These are phyloP conservation scores for Sarotherodon lohbergeri DNA, from an alignment of 2,113 vertebrate species.

Conservation along the genomic window DNA sequence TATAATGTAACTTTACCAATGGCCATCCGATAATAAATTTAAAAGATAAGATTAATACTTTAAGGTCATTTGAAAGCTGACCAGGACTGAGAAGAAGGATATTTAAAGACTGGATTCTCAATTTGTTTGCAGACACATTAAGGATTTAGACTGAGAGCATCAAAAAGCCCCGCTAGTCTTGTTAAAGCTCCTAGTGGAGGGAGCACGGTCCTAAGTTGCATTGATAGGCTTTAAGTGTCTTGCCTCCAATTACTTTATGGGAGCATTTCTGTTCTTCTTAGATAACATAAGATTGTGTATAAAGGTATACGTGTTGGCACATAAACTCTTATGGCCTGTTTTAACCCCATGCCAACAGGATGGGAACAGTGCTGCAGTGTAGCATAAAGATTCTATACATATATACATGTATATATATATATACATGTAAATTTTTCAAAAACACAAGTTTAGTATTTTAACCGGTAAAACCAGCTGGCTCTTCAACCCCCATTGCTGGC, in stretches of 20 bases:
- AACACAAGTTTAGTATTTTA: background rate
- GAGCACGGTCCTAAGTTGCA: background rate
- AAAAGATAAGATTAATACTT: background rate
- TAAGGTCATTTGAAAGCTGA: background rate
- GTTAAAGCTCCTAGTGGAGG: conserved; percentile 31
- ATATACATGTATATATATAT: accelerated
- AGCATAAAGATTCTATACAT: background rate
- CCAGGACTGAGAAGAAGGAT: background rate
- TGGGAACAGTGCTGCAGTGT: background rate
- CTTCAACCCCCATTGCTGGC: background rate
- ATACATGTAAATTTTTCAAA: background rate
- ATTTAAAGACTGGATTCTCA: background rate
- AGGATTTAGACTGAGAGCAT: conserved; percentile 33
- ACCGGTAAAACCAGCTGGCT: background rate
- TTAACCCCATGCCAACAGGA: background rate
- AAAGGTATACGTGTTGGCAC: background rate
- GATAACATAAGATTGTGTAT: background rate
- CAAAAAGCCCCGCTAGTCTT: conserved; percentile 25
- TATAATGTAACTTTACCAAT: background rate
- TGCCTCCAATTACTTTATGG: background rate
- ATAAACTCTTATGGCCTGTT: background rate
- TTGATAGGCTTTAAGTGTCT: conserved; percentile 14
- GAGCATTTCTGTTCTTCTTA: background rate
- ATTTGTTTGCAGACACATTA: conserved; percentile 33
- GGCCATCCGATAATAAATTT: background rate